A percentile compares a stretch with the other conserved stretches of the same genome.
phyloP scores from a whole-genome alignment of 1,140 invertebrate genomes.

The Trinorchestia longiramus region DNA sequence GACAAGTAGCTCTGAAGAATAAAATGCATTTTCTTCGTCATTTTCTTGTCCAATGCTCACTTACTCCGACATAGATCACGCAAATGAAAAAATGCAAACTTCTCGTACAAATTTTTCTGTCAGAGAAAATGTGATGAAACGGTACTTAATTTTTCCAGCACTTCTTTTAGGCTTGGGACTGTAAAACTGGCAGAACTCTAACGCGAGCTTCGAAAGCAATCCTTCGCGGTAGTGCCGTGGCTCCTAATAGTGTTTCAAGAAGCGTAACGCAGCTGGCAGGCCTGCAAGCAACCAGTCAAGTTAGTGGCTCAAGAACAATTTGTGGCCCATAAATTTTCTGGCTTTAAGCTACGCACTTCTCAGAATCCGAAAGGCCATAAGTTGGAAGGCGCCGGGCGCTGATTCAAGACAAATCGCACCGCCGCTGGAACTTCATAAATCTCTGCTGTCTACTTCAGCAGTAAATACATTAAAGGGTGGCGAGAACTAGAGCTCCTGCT shows the following conservation, averaged over 20 bases:
- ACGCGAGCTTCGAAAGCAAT: constrained; percentile 19
- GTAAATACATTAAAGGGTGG: constrained; percentile 47
- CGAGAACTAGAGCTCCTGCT: background rate
- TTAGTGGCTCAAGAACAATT: constrained; percentile 55
- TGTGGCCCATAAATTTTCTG: constrained; percentile 54
- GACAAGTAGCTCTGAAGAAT: background rate
- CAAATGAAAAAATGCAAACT: background rate
- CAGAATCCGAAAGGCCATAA: constrained; percentile 53
- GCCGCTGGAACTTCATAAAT: constrained; percentile 54
- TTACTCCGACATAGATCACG: background rate
- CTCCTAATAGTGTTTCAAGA: constrained; percentile 49
- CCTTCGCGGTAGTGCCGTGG: background rate
- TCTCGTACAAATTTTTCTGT: background rate
- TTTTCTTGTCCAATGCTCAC: background rate
- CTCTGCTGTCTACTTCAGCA: constrained; percentile 47
- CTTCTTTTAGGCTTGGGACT: background rate
- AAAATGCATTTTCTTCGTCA: background rate
- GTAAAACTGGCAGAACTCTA: background rate
- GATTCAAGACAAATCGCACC: constrained; percentile 52
- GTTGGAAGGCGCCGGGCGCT: constrained; percentile 53
- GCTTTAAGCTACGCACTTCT: constrained; percentile 53
- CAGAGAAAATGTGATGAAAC: background rate
- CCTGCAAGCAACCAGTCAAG: constrained; percentile 52
- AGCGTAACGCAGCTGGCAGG: constrained; percentile 53
- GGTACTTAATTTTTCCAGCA: background rate